Percentiles rank a stretch among this genome's conserved stretches.
These are phyloP conservation scores for Hypanus sabinus DNA, from an alignment of 2,113 vertebrate genomes.

Conservation along the genomic window DNA sequence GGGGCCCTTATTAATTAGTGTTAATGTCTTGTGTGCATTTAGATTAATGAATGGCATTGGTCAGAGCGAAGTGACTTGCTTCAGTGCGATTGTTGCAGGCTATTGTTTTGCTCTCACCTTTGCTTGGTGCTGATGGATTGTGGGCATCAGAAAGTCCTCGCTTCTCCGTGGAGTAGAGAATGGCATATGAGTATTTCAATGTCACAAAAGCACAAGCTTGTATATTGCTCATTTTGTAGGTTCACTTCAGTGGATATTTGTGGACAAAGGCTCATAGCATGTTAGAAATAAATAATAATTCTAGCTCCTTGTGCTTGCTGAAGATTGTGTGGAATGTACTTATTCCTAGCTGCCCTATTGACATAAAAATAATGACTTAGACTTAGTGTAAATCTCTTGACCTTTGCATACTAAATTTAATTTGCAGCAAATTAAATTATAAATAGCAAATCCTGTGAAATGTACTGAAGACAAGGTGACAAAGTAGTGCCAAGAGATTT, in stretches of 20 bases:
- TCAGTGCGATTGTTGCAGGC: not conserved
- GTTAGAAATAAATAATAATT: not conserved
- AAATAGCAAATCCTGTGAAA: constrained; percentile 9
- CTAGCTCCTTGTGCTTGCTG: not conserved
- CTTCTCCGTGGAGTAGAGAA: not conserved
- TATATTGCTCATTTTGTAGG: not conserved
- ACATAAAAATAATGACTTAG: not conserved
- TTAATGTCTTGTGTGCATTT: not conserved
- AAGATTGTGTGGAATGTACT: not conserved
- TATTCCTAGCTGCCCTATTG: not conserved
- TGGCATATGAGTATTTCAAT: not conserved
- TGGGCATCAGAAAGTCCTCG: not conserved
- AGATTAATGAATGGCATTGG: not conserved
- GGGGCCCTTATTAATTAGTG: not conserved
- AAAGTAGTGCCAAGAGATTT: not conserved
- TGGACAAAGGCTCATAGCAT: not conserved
- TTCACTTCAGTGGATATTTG: not conserved
- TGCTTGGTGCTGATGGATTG: not conserved
- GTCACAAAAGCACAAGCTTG: not conserved
- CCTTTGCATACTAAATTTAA: not conserved
- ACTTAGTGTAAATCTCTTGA: not conserved
- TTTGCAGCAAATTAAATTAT: constrained; percentile 25
- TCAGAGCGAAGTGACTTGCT: not conserved
- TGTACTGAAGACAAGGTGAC: not conserved
- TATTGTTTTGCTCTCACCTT: not conserved